Evolutionary conservation across 1,140 invertebrate genomes (phyloP).

Genomic region (Ctenoplectra terminalis): DNA sequence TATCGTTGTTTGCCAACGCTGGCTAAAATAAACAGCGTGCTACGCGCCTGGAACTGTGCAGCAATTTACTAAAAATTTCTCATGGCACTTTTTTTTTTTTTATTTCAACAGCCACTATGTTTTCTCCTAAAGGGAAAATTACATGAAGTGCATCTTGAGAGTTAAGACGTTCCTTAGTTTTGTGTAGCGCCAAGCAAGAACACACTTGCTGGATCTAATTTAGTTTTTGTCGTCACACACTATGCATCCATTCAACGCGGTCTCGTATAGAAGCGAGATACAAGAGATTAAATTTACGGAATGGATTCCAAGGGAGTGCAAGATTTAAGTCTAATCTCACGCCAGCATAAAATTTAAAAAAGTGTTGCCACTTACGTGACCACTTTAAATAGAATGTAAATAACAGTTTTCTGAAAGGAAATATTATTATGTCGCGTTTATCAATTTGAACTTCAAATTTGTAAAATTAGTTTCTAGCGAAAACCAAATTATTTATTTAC

Average conservation of each 20-base stretch:
- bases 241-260: slow-evolving; percentile 60
- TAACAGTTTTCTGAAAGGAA: not conserved
- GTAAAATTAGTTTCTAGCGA: not conserved
- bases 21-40: not conserved
- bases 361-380: too few relatives aligned
- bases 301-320: slow-evolving; percentile 17
- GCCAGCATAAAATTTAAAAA: not conserved
- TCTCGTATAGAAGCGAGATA: slow-evolving; percentile 6
- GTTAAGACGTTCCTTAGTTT: slow-evolving; percentile 9
- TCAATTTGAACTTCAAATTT: too few relatives aligned
- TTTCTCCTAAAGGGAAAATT: slow-evolving; percentile 13
- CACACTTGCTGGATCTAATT: slow-evolving; percentile 59
- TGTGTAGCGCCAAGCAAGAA: not conserved
- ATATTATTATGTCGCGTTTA: too few relatives aligned
- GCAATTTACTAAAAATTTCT: slow-evolving; percentile 18
- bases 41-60: not conserved
- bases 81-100: not conserved
- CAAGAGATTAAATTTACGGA: slow-evolving; percentile 41
- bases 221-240: slow-evolving; percentile 60
- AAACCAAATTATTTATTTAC: too few relatives aligned
- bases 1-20: not conserved
- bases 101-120: not conserved
- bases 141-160: not conserved
- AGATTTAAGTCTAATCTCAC: not conserved
- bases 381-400: not conserved